Evolutionary conservation across 2,888 invertebrate genomes (phyloP).

Genomic region (Busseola fusca): DNA sequence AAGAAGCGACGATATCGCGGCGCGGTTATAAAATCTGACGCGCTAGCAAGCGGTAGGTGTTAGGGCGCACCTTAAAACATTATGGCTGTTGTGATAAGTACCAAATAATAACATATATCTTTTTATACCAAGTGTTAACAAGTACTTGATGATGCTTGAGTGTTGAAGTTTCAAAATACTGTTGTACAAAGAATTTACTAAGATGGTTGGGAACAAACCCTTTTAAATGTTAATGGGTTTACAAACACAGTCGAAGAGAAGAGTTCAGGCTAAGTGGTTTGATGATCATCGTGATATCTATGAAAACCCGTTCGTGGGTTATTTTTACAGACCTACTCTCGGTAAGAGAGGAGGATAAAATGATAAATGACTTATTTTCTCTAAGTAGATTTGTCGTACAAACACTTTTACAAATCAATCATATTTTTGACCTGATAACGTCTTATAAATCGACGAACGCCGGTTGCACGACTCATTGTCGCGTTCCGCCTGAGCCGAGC

Average conservation of each 20-base stretch:
- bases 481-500: too few species aligned
- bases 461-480: too few species aligned
- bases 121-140: constrained; percentile 9
- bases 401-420: too few species aligned
- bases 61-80: constrained; percentile 4
- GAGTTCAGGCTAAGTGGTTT: neutral
- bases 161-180: constrained; percentile 12
- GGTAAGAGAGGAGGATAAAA: neutral
- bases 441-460: too few species aligned
- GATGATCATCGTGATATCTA: neutral
- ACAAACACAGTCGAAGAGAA: neutral
- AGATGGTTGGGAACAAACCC: neutral
- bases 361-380: too few species aligned
- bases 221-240: constrained; percentile 2
- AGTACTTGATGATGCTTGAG: constrained; percentile 15
- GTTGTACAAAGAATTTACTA: neutral
- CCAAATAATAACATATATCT: constrained; percentile 2
- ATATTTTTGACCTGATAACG: too few species aligned
- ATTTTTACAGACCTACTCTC: neutral
- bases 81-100: neutral
- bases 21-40: neutral
- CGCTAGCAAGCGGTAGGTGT: neutral
- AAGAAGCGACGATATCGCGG: neutral
- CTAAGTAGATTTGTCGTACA: too few species aligned
- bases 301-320: neutral